Conservation (phyloP, 2,888 invertebrate species). For the Hyppa rectilinea region DNA sequence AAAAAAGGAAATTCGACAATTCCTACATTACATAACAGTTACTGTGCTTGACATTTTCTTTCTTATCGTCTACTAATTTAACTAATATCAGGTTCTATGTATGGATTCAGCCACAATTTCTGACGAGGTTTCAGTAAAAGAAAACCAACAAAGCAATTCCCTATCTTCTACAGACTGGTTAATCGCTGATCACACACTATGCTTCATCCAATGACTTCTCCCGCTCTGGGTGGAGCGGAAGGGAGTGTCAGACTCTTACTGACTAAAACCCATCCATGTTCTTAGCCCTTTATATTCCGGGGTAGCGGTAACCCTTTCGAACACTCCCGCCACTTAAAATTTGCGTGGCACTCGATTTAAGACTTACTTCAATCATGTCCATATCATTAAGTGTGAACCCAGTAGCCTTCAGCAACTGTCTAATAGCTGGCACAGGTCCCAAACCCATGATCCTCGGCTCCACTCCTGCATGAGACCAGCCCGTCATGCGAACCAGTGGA, state of each 20-base stretch:
- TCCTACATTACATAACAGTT: not conserved
- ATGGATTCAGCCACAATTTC: not conserved
- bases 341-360: not conserved
- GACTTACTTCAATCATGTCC: conserved; percentile 95
- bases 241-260: no score
- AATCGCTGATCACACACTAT: no score
- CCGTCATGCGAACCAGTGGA: conserved; percentile 96
- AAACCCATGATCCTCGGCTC: conserved; percentile 99
- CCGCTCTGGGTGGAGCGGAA: no score
- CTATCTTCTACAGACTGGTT: not conserved
- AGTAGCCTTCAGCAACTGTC: conserved; percentile 94
- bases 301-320: no score
- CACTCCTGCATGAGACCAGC: conserved; percentile 96
- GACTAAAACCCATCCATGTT: no score
- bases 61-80: not conserved
- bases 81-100: not conserved
- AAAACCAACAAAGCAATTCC: not conserved
- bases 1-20: not conserved
- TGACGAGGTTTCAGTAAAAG: not conserved
- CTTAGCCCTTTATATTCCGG: no score
- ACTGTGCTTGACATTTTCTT: not conserved
- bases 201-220: no score
- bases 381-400: conserved; percentile 95
- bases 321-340: no score
- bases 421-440: conserved; percentile 98